These are phyloP conservation scores for Trichonephila clavata DNA, from an alignment of 1,140 invertebrate genomes.

Conservation along the genomic window DNA sequence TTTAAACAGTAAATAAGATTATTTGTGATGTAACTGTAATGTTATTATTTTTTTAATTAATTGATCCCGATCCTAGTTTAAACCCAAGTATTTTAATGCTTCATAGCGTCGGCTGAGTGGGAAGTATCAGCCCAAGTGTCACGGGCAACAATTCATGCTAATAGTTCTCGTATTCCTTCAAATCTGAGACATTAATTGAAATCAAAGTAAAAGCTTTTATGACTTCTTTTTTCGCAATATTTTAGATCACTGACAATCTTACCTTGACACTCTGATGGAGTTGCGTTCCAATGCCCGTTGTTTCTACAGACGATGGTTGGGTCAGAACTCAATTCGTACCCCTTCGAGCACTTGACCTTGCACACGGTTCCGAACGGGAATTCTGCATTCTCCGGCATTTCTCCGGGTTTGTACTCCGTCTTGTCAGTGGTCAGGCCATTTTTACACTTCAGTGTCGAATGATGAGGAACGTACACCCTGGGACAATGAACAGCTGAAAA, in stretches of 20 bases:
- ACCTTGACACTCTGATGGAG: constrained; percentile 11
- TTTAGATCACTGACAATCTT: neutral
- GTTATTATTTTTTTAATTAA: no score
- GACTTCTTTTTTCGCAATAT: no score
- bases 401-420: neutral
- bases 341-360: constrained; percentile 16
- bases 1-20: no score
- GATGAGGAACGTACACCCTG: neutral
- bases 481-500: constrained; percentile 10
- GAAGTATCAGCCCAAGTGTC: no score
- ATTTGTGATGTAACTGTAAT: no score
- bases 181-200: no score
- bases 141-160: no score
- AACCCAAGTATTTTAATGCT: no score
- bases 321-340: neutral
- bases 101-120: no score
- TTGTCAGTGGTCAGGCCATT: neutral
- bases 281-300: constrained; percentile 23
- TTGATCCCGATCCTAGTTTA: no score
- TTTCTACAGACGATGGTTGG: neutral
- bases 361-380: neutral
- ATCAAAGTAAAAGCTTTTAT: no score
- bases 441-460: neutral
- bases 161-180: no score
- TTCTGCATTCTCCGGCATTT: neutral